Evolutionary conservation across 2,888 invertebrate species (phyloP).

Genomic region (Petrolisthes manimaculis): DNA sequence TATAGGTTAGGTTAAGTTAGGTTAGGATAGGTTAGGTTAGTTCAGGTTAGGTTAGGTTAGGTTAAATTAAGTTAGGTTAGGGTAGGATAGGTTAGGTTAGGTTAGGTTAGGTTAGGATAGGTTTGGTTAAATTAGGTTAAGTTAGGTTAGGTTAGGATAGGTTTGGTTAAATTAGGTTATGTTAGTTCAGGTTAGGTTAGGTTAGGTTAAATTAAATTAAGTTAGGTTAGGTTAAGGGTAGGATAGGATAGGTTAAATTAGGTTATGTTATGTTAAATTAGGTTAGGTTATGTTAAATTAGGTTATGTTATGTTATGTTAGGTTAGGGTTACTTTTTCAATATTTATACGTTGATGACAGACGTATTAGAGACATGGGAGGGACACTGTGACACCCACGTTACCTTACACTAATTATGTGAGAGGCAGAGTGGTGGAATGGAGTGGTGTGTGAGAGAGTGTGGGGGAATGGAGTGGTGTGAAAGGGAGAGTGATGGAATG

Average conservation of each 20-base stretch:
- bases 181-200: conserved; percentile 34
- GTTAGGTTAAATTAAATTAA: conserved; percentile 34
- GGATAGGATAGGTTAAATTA: neutral
- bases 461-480: too few species aligned
- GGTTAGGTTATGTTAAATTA: too few species aligned
- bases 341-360: too few species aligned
- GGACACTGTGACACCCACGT: too few species aligned
- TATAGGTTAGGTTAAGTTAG: neutral
- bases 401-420: too few species aligned
- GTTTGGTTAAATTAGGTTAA: conserved; percentile 37
- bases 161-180: conserved; percentile 36
- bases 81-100: conserved; percentile 39
- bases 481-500: too few species aligned
- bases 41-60: conserved; percentile 19
- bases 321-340: too few species aligned
- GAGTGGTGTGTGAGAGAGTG: too few species aligned
- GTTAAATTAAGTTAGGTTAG: conserved; percentile 19
- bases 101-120: conserved; percentile 39
- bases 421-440: too few species aligned
- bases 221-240: conserved; percentile 8
- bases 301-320: too few species aligned
- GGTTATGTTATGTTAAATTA: too few species aligned
- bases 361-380: too few species aligned
- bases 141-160: conserved; percentile 35
- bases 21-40: neutral